These are phyloP conservation scores for Alces alces DNA, from an alignment of 2,113 vertebrate species.

Conservation along the genomic window DNA sequence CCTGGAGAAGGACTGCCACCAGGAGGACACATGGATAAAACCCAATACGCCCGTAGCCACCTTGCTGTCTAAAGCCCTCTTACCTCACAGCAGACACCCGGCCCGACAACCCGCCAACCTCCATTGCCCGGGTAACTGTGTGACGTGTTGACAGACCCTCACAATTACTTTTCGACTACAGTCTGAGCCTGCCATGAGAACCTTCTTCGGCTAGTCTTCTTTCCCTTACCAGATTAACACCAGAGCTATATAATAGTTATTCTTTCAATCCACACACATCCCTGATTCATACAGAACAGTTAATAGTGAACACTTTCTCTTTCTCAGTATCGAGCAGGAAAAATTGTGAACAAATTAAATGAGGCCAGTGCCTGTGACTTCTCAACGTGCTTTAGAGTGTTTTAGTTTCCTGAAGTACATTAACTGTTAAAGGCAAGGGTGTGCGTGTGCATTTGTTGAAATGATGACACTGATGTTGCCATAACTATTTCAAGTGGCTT, in stretches of 20 bases:
- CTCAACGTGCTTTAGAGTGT: background rate
- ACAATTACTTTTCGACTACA: background rate
- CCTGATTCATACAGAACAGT: background rate
- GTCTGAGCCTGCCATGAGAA: background rate
- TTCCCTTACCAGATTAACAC: background rate
- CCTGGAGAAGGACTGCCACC: background rate
- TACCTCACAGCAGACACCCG: background rate
- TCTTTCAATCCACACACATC: background rate
- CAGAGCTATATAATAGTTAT: background rate
- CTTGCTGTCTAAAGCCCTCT: background rate
- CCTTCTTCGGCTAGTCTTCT: background rate
- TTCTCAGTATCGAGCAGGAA: background rate
- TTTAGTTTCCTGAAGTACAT: background rate
- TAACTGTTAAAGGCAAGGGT: background rate
- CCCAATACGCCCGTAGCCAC: background rate
- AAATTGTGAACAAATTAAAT: background rate
- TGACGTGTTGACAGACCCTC: background rate
- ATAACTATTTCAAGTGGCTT: background rate
- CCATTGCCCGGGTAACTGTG: background rate
- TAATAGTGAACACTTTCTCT: background rate
- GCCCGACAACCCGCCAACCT: background rate
- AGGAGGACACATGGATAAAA: background rate
- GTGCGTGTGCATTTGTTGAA: background rate
- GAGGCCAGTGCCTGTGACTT: background rate
- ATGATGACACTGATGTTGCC: background rate